Evolutionary conservation across 2,797 vertebrate genomes (phyloP), one percentile per base, ranked within the genome.

Genomic region (Pseudopleuronectes americanus): DNA sequence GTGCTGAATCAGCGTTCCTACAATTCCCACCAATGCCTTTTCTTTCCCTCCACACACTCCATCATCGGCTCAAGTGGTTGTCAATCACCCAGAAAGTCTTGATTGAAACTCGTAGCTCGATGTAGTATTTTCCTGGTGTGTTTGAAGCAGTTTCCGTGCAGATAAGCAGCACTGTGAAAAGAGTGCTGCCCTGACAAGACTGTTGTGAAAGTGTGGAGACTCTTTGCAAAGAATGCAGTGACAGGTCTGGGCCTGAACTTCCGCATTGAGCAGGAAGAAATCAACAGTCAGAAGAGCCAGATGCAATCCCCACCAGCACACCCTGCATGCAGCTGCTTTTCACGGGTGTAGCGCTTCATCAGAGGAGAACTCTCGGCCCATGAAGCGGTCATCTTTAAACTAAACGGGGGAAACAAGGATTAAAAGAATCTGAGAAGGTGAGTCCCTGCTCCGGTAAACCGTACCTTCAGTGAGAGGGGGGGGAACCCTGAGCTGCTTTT

Each of bases 241-340:
- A 81, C 94, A 94, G 89, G 94, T 92, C 90, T 74, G 68, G 88
- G 92, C 94, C 89, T 94, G 94, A 93, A 91, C 93, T 95, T 95
- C 94, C 94, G 91, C 91, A 83, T 94, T 76, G 17, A 81, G 80
- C 91, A 95, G 93, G 92, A 94, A 93, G 87, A 77, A 74, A 45
- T 60, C 17, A 83, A 83, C 66, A 89, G 84, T 76, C 75, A 88
- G 68, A 59, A 59, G n/a, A 86, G 43, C 52, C 84, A 85, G 82
- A 89, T 83, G 69, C 74, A 74, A 43, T 71, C 66, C 28, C 53
- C 67, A 68, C 55, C 76, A 78, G 65, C 75, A 86, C 76, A 84
- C 77, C 63, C 88, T 69, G 51, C 55, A 10, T 57, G 10, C 69
- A 28, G 54, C 51, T 57, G 59, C 57, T 31, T 62, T 63, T 47